A percentile compares a stretch with the other conserved stretches of the same genome.
phyloP scores from a whole-genome alignment of 2,797 vertebrate genomes.

The Brotogeris chrysoptera region DNA sequence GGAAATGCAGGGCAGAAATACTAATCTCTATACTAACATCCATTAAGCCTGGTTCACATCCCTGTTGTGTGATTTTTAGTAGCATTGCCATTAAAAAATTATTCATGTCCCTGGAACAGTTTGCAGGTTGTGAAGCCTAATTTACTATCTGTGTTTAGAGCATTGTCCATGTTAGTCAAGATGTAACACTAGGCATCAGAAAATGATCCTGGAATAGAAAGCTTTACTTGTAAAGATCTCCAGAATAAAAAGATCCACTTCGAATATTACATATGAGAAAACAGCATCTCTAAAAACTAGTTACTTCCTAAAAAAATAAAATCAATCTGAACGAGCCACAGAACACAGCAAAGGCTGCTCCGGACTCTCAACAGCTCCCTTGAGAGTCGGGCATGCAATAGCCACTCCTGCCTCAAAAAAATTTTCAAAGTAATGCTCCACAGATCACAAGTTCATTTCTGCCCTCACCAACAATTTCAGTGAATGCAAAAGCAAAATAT shows the following conservation, averaged over 20 bases:
- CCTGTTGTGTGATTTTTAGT: conserved; percentile 9
- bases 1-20: conserved; percentile 25
- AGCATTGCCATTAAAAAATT: conserved; percentile 14
- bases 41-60: neutral
- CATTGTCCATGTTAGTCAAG: neutral
- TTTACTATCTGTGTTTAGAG: conserved; percentile 52
- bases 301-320: neutral
- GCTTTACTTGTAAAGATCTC: neutral
- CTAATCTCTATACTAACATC: neutral
- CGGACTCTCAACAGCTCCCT: neutral
- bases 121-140: conserved; percentile 19
- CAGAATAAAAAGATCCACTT: neutral
- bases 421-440: neutral
- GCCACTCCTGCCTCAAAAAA: neutral
- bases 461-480: neutral
- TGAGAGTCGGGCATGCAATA: neutral
- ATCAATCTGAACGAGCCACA: neutral
- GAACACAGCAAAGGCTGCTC: neutral
- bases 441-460: neutral
- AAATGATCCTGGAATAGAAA: neutral
- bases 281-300: neutral
- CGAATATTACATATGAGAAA: neutral
- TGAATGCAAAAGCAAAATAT: neutral
- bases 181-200: neutral
- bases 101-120: conserved; percentile 19